Percentiles rank a stretch among this genome's conserved stretches.
phyloP scores from a whole-genome alignment of 1,140 invertebrate species.

The Neelides sp. region DNA sequence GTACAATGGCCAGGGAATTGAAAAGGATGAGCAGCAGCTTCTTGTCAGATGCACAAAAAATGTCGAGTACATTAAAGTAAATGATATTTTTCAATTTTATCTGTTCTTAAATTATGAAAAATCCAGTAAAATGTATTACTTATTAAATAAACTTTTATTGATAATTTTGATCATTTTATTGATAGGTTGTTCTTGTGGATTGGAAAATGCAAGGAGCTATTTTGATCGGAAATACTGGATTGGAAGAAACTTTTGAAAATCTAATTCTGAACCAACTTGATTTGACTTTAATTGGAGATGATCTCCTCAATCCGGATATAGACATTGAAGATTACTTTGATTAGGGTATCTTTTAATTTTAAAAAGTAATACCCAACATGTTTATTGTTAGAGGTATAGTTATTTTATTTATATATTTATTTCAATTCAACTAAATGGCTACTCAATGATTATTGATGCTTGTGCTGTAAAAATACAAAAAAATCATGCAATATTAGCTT shows the following conservation, averaged over 20 bases:
- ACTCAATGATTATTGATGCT: too few relatives aligned
- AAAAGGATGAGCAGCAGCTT: constrained; percentile 64
- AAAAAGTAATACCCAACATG: too few relatives aligned
- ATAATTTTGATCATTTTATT: not conserved
- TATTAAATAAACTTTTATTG: not conserved
- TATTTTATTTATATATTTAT: too few relatives aligned
- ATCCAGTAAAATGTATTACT: too few relatives aligned
- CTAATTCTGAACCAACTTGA: constrained; percentile 91
- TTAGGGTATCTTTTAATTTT: too few relatives aligned
- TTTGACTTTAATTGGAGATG: constrained; percentile 72
- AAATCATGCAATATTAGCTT: too few relatives aligned
- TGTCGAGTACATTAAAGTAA: constrained; percentile 77
- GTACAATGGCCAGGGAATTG: constrained; percentile 83
- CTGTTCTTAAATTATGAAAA: not conserved
- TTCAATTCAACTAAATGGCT: too few relatives aligned
- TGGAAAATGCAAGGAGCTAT: constrained; percentile 81
- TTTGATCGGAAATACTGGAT: constrained; percentile 88
- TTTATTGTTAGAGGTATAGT: too few relatives aligned
- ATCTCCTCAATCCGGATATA: constrained; percentile 85
- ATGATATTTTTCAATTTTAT: not conserved
- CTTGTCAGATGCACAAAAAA: constrained; percentile 70
- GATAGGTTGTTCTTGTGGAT: constrained; percentile 53
- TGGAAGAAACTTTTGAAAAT: constrained; percentile 98
- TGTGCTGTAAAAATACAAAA: too few relatives aligned
- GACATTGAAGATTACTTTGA: constrained; percentile 99